Base-by-base conservation (phyloP, 1,140 invertebrate genomes). In the Paralvinella palmiformis region DNA sequence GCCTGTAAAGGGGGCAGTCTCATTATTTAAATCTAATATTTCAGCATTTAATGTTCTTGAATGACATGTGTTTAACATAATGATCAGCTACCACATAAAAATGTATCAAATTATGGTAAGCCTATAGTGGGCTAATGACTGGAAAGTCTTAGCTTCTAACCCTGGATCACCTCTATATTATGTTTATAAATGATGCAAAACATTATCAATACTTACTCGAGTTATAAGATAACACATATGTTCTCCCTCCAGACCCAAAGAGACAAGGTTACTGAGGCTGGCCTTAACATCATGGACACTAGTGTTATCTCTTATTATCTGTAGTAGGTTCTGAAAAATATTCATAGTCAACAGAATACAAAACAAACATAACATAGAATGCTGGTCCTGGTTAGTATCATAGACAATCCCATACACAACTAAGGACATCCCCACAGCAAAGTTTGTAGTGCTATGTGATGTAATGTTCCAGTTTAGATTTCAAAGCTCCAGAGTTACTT, bases 211-310 rank as follows among this genome's bases (percentile, higher is more conserved):
- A 53, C 59, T 68, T 68, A 81, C 79, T 67, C 79, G 75, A 1
- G 85, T 82, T 33, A 89, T 84, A 24, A 88, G 81, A 45, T 85
- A 83, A 56, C 87, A 85, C 48, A 89, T 77, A 64, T 87, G 84
- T 56, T 80, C 77, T 24, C 85, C 85, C 3, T 86, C 85, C 52
- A 81, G 68, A 0, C 73, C 76, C 2, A 79, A 70, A 48, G 66
- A 71, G 31, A 77, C 75, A 24, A 79, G 67, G 37, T 73, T 69
- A 33, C 70, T 71, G 27, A 79, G 71, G 62, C 71, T 68, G 17
- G 66, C 69, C 20, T 71, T 71, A 45, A 77, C n/a, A 69, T 70
- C 0, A 63, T 67, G 6, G 72, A 70, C 27, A 75, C 17, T 74
- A 70, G n/a, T 77, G 62, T 5, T 70, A 62, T 17, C 71, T 50